Conservation (phyloP, 37 sponge, comb jelly and placozoan genomes). For the Mnemiopsis leidyi region DNA sequence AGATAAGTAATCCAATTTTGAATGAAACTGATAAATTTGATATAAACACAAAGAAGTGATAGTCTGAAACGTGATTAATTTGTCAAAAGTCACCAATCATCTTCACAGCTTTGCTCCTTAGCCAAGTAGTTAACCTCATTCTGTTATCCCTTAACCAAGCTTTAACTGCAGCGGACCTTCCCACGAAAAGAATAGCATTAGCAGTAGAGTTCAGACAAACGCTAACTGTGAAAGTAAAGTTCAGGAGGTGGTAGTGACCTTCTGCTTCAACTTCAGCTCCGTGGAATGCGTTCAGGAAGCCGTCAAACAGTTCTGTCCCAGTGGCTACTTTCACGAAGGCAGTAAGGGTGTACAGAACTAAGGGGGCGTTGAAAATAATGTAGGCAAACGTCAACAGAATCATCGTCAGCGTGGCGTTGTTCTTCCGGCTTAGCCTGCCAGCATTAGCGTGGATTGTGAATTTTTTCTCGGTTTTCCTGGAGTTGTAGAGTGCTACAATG, state of each 20-base stretch:
- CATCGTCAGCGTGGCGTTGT: background rate
- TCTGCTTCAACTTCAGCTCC: background rate
- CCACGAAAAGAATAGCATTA: background rate
- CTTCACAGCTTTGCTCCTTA: too few species aligned
- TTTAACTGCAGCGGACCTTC: background rate
- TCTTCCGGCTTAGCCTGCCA: background rate
- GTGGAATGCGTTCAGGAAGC: background rate
- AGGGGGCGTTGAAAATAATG: background rate
- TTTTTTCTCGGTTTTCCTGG: background rate
- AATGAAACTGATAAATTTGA: too few species aligned
- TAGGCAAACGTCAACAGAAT: background rate
- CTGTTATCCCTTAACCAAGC: background rate
- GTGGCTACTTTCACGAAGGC: background rate
- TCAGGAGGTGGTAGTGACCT: background rate
- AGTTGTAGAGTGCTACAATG: background rate
- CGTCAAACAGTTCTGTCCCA: background rate
- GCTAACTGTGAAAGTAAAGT: background rate
- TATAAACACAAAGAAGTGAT: too few species aligned
- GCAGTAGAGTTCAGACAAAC: background rate
- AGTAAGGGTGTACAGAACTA: background rate
- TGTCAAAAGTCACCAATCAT: too few species aligned
- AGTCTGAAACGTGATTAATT: too few species aligned
- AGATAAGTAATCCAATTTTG: too few species aligned
- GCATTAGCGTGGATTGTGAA: background rate
- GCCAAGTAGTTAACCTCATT: too few species aligned